Evolutionary conservation across 2,797 vertebrate genomes (phyloP).

Genomic region (Cuculus canorus): DNA sequence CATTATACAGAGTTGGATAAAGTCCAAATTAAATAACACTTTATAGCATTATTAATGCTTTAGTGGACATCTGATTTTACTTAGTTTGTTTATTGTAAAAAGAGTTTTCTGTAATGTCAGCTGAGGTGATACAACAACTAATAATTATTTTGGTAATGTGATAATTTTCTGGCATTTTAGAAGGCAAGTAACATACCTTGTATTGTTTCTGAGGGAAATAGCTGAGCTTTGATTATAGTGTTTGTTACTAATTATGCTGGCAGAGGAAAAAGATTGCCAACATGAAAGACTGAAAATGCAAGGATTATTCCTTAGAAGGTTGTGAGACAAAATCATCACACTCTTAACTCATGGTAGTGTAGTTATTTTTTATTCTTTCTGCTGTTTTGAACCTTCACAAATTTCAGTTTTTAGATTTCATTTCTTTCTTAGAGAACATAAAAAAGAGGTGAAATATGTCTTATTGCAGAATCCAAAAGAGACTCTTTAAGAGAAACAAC

Average conservation of each 20-base stretch:
- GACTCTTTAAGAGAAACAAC: background rate
- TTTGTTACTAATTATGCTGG: conserved; percentile 12
- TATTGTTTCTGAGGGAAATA: background rate
- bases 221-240: background rate
- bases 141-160: background rate
- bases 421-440: background rate
- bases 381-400: background rate
- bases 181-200: background rate
- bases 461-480: background rate
- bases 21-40: conserved; percentile 16
- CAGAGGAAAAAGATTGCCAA: background rate
- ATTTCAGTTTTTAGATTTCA: background rate
- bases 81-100: background rate
- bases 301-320: background rate
- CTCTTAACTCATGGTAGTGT: background rate
- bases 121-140: background rate
- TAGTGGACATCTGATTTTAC: background rate
- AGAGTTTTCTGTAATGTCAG: background rate
- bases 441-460: background rate
- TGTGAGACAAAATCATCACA: background rate
- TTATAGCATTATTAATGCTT: background rate
- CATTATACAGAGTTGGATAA: background rate
- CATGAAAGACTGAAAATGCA: background rate
- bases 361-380: background rate
- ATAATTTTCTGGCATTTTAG: background rate